Evolutionary conservation across 2,113 vertebrate genomes (phyloP).

Genomic region (Meles meles): DNA sequence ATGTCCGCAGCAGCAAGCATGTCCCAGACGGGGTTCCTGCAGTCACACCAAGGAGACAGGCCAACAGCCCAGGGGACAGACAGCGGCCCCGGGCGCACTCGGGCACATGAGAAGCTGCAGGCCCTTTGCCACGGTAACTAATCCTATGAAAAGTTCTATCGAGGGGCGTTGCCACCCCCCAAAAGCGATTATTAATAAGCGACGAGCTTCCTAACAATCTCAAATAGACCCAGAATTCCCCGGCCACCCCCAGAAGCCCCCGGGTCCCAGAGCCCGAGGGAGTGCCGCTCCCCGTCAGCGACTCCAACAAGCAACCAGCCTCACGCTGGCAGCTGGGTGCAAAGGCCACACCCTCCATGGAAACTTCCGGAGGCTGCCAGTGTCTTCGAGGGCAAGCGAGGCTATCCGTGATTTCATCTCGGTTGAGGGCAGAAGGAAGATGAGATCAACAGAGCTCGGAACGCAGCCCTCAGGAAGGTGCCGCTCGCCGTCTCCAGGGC

Average conservation of each 20-base stretch:
- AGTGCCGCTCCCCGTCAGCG: background rate
- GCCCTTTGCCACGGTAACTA: background rate
- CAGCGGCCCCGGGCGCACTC: accelerated
- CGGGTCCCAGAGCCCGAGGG: background rate
- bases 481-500: background rate
- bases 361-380: background rate
- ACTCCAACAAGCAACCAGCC: background rate
- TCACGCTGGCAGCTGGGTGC: background rate
- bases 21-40: background rate
- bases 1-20: accelerated
- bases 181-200: background rate
- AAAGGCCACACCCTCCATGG: background rate
- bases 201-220: background rate
- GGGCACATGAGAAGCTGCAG: background rate
- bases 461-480: background rate
- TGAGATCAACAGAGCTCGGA: background rate
- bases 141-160: background rate
- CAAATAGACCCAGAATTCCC: background rate
- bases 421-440: too few species aligned
- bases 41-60: background rate
- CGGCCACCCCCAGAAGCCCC: background rate
- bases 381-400: background rate
- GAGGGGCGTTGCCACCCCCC: background rate
- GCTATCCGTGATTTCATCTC: background rate
- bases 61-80: background rate